Conservation (phyloP, 1,140 invertebrate genomes). For the Dufourea novaeangliae region DNA sequence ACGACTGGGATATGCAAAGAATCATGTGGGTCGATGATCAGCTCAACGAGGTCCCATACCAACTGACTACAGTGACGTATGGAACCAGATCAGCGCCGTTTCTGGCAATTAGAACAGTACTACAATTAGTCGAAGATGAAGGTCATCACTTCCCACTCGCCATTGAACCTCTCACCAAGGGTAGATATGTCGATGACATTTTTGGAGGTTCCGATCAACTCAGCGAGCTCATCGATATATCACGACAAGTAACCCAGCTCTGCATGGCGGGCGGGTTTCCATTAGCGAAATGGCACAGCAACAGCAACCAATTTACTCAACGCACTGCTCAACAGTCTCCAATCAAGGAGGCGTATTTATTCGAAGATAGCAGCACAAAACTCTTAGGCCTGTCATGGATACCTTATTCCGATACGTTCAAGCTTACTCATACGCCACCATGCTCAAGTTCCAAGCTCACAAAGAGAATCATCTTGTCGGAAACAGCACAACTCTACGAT, state of each 20-base stretch:
- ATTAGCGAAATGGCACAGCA: too few relatives aligned
- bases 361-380: too few relatives aligned
- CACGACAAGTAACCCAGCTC: background rate
- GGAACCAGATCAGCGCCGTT: background rate
- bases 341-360: background rate
- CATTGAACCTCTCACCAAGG: background rate
- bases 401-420: background rate
- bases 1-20: background rate
- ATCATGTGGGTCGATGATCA: background rate
- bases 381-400: background rate
- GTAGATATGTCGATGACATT: background rate
- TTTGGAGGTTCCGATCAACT: background rate
- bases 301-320: too few relatives aligned
- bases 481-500: slow-evolving; percentile 35
- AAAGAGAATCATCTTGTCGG: slow-evolving; percentile 13
- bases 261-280: slow-evolving; percentile 9
- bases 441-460: background rate
- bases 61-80: background rate
- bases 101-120: background rate
- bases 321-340: background rate
- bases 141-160: too few relatives aligned
- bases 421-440: too few relatives aligned
- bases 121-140: too few relatives aligned
- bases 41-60: background rate
- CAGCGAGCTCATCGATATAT: too few relatives aligned